Percentiles rank a stretch among this genome's conserved stretches.
Conservation (phyloP, 64 coral and sea anemone species). For the Pocillopora damicornis region DNA sequence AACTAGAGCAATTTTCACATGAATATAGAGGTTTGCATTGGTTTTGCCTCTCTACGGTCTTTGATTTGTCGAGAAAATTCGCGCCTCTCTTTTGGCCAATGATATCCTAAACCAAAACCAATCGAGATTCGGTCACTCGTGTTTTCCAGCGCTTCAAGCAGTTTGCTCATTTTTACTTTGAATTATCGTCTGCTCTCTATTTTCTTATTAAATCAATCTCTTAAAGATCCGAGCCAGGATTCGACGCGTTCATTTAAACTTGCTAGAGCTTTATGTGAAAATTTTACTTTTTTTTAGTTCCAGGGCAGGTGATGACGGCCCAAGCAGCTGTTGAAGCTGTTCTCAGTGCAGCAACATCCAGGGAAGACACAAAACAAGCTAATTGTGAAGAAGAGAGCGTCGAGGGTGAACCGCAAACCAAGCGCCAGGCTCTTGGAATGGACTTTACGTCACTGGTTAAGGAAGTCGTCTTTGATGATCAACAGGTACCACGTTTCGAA, state of each 20-base stretch:
- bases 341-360: conserved; percentile 50
- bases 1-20: too few species aligned
- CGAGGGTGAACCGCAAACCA: conserved; percentile 44
- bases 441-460: conserved; percentile 81
- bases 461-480: conserved; percentile 69
- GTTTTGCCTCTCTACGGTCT: too few species aligned
- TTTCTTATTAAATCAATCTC: neutral
- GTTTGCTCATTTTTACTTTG: too few species aligned
- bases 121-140: neutral
- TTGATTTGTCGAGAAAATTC: too few species aligned
- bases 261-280: neutral
- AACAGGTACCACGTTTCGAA: conserved; percentile 42
- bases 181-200: neutral
- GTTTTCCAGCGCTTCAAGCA: neutral
- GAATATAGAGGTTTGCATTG: too few species aligned
- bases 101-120: too few species aligned
- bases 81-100: too few species aligned
- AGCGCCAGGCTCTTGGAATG: conserved; percentile 54
- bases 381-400: conserved; percentile 1
- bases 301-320: conserved; percentile 12
- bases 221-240: too few species aligned
- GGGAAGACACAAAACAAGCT: conserved; percentile 35
- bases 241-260: too few species aligned
- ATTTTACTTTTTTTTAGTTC: neutral
- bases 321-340: conserved; percentile 69